Base-by-base conservation (phyloP, 2,888 invertebrate genomes). In the Neuroscelio doddi region DNA sequence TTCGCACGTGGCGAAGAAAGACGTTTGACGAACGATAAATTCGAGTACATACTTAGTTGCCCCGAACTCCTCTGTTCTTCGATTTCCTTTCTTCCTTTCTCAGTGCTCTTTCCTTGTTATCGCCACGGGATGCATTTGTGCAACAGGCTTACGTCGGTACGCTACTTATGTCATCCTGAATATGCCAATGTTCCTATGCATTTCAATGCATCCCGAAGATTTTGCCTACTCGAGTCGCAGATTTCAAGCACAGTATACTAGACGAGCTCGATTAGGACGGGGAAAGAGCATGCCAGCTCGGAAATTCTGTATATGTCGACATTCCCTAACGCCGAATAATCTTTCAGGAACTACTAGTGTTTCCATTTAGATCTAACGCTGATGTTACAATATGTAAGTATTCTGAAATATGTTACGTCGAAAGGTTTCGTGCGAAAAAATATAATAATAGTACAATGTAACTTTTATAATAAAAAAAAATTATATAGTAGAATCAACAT, bases 121-220 rank as follows among this genome's bases (percentile, higher is more conserved):
- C 57, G 50, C 56, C 70, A 68, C 74, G 68, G 70, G 70, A 77
- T 74, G 73, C 73, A 75, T 77, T 78, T 75, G 78, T 76, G 80
- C 80, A 80, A 80, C 80, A 80, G 80, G 78, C 80, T 79, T 76
- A 61, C 59, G 69, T 68, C 69, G 73, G 67, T 72, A 70, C 70
- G 74, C 75, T 76, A 77, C 78, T 79, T 77, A 78, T 78, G 78
- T 76, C 74, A 79, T 74, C 73, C 67, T 74, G 75, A 77, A 77
- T 77, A 73, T 75, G 70, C 71, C 67, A 71, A 68, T 68, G 68
- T 76, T 73, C 71, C 75, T 72, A 71, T 74, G 77, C 72, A 71
- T 78, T 80, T 79, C 76, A 79, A 78, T 77, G 75, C 74, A 67
- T 58, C 64, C 67, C 65, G 62, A 70, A 72, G 71, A 66, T 65